Percentiles rank a stretch among this genome's conserved stretches.
Conservation (phyloP, 2,888 invertebrate genomes). For the Ophraella communa region DNA sequence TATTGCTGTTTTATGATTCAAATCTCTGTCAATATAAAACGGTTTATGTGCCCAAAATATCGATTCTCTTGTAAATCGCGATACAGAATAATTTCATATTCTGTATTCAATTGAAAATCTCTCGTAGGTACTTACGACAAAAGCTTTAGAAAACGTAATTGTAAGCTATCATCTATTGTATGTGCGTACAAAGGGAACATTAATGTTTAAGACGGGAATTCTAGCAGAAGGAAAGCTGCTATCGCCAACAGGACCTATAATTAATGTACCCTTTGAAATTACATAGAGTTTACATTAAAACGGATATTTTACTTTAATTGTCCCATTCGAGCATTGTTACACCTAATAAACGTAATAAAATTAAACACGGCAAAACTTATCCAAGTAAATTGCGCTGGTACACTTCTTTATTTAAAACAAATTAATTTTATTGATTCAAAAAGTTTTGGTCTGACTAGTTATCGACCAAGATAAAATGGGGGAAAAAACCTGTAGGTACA, state of each 20-base stretch:
- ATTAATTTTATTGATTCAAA: too few relatives aligned
- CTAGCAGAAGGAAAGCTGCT: neutral
- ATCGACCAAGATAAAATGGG: too few relatives aligned
- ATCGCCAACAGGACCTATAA: neutral
- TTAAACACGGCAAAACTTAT: neutral
- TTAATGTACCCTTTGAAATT: neutral
- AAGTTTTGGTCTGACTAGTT: too few relatives aligned
- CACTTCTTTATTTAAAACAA: too few relatives aligned
- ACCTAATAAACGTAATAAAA: neutral
- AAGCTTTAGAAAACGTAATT: neutral
- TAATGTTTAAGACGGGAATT: conserved; percentile 4
- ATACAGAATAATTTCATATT: neutral
- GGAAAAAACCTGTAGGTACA: too few relatives aligned
- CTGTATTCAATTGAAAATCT: neutral
- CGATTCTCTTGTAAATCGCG: too few relatives aligned
- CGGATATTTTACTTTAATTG: neutral
- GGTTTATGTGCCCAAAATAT: too few relatives aligned
- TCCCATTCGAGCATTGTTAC: neutral
- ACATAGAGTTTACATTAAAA: neutral
- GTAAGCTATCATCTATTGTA: conserved; percentile 2
- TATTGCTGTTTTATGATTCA: too few relatives aligned
- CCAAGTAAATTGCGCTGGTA: too few relatives aligned
- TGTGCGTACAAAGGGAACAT: neutral
- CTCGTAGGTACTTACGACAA: neutral
- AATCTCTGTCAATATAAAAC: too few relatives aligned